Conservation (phyloP, 1,140 invertebrate species). For the Helicorthomorpha holstii region DNA sequence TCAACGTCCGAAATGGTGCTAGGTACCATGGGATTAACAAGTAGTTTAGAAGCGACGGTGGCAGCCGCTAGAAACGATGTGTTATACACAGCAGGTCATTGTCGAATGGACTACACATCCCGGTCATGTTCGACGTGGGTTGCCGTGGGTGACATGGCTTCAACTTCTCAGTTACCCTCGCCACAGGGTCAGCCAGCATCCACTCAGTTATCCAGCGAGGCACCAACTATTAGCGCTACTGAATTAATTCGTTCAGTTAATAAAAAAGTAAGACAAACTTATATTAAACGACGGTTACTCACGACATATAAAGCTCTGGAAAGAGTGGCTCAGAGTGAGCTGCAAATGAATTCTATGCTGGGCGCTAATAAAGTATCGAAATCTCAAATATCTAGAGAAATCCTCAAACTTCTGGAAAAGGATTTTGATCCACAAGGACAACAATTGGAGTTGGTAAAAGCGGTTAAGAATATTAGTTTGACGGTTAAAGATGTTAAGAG, state of each 20-base stretch:
- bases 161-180: constrained; percentile 50
- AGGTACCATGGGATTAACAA: constrained; percentile 46
- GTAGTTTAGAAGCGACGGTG: constrained; percentile 13
- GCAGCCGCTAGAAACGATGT: constrained; percentile 34
- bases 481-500: constrained; percentile 61
- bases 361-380: constrained; percentile 33
- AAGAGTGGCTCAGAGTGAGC: constrained; percentile 59
- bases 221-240: constrained; percentile 38
- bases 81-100: constrained; percentile 24
- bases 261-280: constrained; percentile 58
- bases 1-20: constrained; percentile 12
- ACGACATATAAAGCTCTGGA: constrained; percentile 66
- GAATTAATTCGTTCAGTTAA: constrained; percentile 61
- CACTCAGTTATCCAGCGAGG: constrained; percentile 28
- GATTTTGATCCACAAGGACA: constrained; percentile 1
- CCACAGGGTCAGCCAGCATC: constrained; percentile 39
- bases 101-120: constrained; percentile 45
- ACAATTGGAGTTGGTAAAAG: neutral
- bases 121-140: constrained; percentile 74
- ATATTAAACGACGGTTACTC: constrained; percentile 50
- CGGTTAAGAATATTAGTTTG: constrained; percentile 21
- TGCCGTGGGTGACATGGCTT: constrained; percentile 51
- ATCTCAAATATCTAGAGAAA: constrained; percentile 26
- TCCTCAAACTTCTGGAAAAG: constrained; percentile 2
- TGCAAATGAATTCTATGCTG: constrained; percentile 35